These are phyloP conservation scores for Tarsius wallacei DNA, from an alignment of 2,797 vertebrate genomes.

Conservation along the genomic window DNA sequence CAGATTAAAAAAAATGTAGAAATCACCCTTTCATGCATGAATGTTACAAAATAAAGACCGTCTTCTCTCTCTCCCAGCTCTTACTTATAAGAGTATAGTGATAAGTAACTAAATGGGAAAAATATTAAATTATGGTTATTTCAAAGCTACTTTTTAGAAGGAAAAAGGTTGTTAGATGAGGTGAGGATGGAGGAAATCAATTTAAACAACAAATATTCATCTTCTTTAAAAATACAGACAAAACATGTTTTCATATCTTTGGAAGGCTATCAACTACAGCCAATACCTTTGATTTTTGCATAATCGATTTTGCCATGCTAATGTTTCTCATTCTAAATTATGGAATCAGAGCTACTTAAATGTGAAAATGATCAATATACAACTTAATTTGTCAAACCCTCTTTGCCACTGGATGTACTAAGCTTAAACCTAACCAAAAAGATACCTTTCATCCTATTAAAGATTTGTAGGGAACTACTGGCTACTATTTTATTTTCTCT, in stretches of 20 bases:
- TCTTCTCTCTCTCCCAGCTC: not conserved
- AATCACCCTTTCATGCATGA: not conserved
- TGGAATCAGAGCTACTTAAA: not conserved
- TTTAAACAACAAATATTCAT: not conserved
- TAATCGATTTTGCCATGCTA: constrained; percentile 4
- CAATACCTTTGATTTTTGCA: constrained; percentile 8
- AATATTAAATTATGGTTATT: constrained; percentile 29
- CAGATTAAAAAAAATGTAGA: not conserved
- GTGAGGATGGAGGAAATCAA: constrained; percentile 9
- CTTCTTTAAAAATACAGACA: not conserved
- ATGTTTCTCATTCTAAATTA: constrained; percentile 28
- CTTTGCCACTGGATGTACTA: constrained; percentile 10
- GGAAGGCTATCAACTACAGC: not conserved
- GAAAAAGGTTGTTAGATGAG: not conserved
- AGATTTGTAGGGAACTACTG: not conserved
- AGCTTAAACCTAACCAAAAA: not conserved
- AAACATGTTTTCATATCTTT: constrained; percentile 36
- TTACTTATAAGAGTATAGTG: not conserved
- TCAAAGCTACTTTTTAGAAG: constrained; percentile 21
- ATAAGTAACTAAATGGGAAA: constrained; percentile 25
- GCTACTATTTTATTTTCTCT: constrained; percentile 23
- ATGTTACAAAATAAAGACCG: not conserved
- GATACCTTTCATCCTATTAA: not conserved
- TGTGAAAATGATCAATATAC: constrained; percentile 13
- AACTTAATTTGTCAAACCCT: not conserved